Base-by-base conservation (phyloP, 1,140 invertebrate species). In the Drosophila pseudoobscura region DNA sequence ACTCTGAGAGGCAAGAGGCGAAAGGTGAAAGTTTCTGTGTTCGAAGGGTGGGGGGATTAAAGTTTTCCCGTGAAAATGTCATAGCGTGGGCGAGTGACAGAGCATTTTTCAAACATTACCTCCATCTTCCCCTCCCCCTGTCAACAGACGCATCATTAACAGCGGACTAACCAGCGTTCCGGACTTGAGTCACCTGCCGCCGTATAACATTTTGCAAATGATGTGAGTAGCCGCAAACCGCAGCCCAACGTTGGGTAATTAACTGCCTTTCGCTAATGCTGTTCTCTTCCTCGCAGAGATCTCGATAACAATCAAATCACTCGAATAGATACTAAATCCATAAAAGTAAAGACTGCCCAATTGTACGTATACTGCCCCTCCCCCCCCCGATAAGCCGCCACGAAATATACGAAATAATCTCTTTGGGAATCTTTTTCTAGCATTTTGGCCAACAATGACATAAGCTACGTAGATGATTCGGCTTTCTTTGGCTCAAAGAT, bases 401-500 rank as follows among this genome's bases (percentile, higher is more conserved):
- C 7, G 3, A 22, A 29, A 22, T 17, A 24, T 15, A 6, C 1
- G 20, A 0, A 15, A 9, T 49, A 56, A 56, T 56, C 49, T 35
- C 24, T 20, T 35, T 11, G 26, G 8, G 22, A 57, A 26, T 61
- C 11, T 83, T 91, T 83, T 91, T 92, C 55, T 76, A 94, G 94
- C 47, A 92, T 94, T 72, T 90, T 94, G 68, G 92, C 93, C 83
- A 93, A 94, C 80, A 96, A 96, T 89, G 83, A 93, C 15, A 93
- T 96, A 55, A 90, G 91, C 59, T 92, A 85, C 45, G 92, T 96
- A 15, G 93, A 95, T 76, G 92, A 93, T 68, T 92, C 92, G 20
- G 94, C 95, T 2, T 95, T 96, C 78, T 92, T 92, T 73, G 94
- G 94, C 58, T 95, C 95, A 1, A 92, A 94, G 91, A 95, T 95